A percentile compares a stretch with the other conserved stretches of the same genome.
These are phyloP conservation scores for Notodonta dromedarius DNA, from an alignment of 2,888 invertebrate species.

Conservation along the genomic window DNA sequence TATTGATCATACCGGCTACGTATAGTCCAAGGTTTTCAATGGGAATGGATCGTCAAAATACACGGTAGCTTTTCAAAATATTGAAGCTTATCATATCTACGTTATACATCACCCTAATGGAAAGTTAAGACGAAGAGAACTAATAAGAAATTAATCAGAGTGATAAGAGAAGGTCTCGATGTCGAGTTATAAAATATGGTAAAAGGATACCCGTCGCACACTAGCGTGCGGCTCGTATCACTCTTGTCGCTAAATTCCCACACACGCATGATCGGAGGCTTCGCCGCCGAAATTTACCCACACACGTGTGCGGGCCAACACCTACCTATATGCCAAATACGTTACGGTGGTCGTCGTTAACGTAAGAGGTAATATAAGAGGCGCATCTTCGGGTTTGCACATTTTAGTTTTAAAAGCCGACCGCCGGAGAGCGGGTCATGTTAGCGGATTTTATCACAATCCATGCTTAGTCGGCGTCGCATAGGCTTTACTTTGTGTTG, in stretches of 20 bases:
- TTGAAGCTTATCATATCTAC: constrained; percentile 16
- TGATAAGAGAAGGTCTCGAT: constrained; percentile 36
- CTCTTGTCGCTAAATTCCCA: constrained; percentile 51
- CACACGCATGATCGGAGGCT: constrained; percentile 51
- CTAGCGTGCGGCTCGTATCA: constrained; percentile 42
- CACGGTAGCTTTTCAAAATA: constrained; percentile 18
- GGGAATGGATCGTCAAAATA: constrained; percentile 13
- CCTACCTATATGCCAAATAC: constrained; percentile 77
- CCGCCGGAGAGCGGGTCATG: constrained; percentile 76
- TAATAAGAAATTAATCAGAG: constrained; percentile 36
- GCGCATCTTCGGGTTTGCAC: constrained; percentile 83
- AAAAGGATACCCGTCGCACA: constrained; percentile 53
- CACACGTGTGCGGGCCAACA: constrained; percentile 54
- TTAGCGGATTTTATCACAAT: constrained; percentile 67
- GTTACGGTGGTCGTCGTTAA: constrained; percentile 80
- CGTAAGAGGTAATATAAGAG: constrained; percentile 83
- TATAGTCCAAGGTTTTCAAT: constrained; percentile 7
- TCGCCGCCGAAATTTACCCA: constrained; percentile 69
- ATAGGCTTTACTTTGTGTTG: constrained; percentile 57
- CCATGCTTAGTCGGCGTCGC: constrained; percentile 58
- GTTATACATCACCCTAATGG: constrained; percentile 25
- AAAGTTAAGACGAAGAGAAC: constrained; percentile 29
- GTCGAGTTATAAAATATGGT: constrained; percentile 50
- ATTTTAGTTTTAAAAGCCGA: constrained; percentile 80
- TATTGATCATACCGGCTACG: constrained; percentile 29